Base-by-base conservation (phyloP, 2,888 invertebrate species). In the Tachystola acroxantha region DNA sequence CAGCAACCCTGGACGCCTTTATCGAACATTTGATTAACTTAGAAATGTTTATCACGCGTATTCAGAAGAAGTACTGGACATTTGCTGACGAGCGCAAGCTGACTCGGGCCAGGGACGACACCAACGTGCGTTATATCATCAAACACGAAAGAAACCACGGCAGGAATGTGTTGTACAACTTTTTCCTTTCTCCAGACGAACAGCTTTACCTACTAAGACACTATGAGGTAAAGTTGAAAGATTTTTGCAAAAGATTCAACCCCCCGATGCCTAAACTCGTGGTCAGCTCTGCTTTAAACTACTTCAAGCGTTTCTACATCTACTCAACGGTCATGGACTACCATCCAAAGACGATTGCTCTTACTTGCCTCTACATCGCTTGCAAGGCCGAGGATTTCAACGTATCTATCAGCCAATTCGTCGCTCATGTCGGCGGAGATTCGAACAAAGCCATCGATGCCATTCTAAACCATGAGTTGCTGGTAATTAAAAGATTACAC, bases 361-460 rank as follows among this genome's bases (percentile, higher is more conserved):
- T 96, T 19, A 97, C 97, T 0, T 97, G 97, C 71, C 95, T 96
- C 3, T 98, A 97, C 79, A 86, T 98, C 53, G 95, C 98, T 0
- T 95, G 96, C 67, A 98, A 99, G 89, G 97, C 98, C 1, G 99
- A 99, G 77, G 99, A 99, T 79, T 99, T 99, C 67, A 98, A 98
- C 77, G 96, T 99, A 1, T 96, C 98, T 0, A 98, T 99, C 40
- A 91, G 91, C 14, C 97, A 99, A 63, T 99, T 99, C 84, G 97
- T 99, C 0, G 92, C 93, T 0, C 98, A 98, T 69, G 93, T 97
- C 20, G 94, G 94, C 75, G 96, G 97, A 0, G 96, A 97, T 61
- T 88, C 95, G 48, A 94, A 94, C 53, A 96, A 96, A 65, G 96
- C 97, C 7, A 93, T 95, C 9, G 96, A 97, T 62, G 96, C 97